Conservation (phyloP, 2,888 invertebrate genomes). For the Eilema sororculum region DNA sequence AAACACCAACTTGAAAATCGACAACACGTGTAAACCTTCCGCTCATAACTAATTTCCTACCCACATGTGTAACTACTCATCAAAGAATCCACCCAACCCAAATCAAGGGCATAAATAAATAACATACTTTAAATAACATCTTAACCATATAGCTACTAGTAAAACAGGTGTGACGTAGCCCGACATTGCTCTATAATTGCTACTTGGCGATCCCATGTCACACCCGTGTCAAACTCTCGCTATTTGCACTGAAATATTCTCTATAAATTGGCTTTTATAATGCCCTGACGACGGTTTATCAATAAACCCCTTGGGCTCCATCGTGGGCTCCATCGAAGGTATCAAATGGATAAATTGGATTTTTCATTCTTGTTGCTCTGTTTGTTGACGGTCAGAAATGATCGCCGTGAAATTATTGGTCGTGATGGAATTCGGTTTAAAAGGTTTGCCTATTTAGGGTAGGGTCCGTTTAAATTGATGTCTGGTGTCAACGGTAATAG, state of each 20-base stretch:
- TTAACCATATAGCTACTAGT: conserved; percentile 30
- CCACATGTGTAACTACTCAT: not conserved
- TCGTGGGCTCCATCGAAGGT: conserved; percentile 31
- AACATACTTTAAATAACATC: conserved; percentile 41
- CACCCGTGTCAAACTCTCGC: conserved; percentile 73
- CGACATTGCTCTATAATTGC: conserved; percentile 69
- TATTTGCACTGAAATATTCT: conserved; percentile 71
- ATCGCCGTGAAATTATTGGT: conserved; percentile 17
- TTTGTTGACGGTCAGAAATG: conserved; percentile 28
- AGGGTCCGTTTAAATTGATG: conserved; percentile 20
- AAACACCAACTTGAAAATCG: not conserved
- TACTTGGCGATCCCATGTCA: conserved; percentile 72
- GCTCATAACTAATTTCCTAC: not conserved
- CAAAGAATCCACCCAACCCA: not conserved
- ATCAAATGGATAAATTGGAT: conserved; percentile 44
- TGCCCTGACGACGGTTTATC: conserved; percentile 64
- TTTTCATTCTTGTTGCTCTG: conserved; percentile 45
- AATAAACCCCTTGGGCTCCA: conserved; percentile 49
- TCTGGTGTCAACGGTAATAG: not conserved
- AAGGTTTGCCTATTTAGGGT: not conserved
- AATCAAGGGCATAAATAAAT: conserved; percentile 10
- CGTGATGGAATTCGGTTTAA: not conserved
- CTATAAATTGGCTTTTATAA: conserved; percentile 69
- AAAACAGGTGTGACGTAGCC: conserved; percentile 56
- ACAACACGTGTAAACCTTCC: not conserved